These are phyloP conservation scores for Psilanteris sp. DNA, from an alignment of 1,140 invertebrate genomes.

Conservation along the genomic window DNA sequence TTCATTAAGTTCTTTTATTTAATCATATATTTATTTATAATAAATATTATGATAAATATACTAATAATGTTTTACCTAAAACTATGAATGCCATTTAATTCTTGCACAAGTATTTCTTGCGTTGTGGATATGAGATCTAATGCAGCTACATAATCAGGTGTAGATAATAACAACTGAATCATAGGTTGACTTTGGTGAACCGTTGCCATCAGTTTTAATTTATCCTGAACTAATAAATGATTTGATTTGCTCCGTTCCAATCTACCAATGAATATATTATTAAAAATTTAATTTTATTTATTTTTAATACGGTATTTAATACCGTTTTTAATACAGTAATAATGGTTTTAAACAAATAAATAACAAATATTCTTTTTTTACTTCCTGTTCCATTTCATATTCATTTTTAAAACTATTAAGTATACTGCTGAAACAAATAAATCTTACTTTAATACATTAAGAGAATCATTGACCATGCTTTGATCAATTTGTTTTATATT, in stretches of 20 bases:
- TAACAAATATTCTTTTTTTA: too few relatives aligned
- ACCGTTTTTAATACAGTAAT: too few relatives aligned
- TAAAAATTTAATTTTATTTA: too few relatives aligned
- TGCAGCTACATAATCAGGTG: constrained; percentile 98
- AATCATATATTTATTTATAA: too few relatives aligned
- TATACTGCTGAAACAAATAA: background rate
- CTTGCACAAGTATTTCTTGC: constrained; percentile 94
- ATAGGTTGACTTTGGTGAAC: constrained; percentile 99
- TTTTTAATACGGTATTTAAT: too few relatives aligned
- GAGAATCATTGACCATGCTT: constrained; percentile 88
- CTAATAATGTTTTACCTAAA: constrained; percentile 87
- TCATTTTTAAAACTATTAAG: too few relatives aligned
- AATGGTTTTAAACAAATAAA: too few relatives aligned
- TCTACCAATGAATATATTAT: too few relatives aligned
- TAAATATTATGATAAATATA: too few relatives aligned
- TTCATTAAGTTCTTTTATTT: too few relatives aligned
- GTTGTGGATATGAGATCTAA: constrained; percentile 97
- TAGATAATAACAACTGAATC: constrained; percentile 95
- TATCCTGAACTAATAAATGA: constrained; percentile 83
- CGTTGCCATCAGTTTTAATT: constrained; percentile 95
- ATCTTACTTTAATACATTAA: constrained; percentile 85
- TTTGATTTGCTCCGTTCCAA: constrained; percentile 81
- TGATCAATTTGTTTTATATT: constrained; percentile 87
- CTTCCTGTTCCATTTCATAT: too few relatives aligned
- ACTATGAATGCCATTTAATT: constrained; percentile 94